Evolutionary conservation across 2,888 invertebrate species (phyloP), one percentile per base, ranked within the genome.

Genomic region (Heliothis peltigera): DNA sequence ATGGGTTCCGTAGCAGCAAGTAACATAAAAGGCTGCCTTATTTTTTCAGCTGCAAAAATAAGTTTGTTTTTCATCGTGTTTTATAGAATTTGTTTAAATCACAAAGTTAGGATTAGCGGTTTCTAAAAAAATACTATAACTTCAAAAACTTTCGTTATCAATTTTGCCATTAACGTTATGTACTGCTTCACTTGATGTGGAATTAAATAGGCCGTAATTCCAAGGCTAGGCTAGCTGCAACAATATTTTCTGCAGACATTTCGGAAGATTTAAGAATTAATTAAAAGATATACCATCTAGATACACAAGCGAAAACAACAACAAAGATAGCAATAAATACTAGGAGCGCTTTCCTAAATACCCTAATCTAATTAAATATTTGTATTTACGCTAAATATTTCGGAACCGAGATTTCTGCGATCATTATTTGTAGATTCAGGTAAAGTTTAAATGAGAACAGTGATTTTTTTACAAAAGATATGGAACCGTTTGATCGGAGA

Each of bases 301-400:
- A 39, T 55, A 32, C 25, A 28, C 47, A 17, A 15, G 39, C 1
- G 19, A 21, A 15, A 65, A 5, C 22, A 47, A 66, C 66, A 66
- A 52, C 66, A 32, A 60, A 47, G 35, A 57, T 18, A 21, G 10
- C 35, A 58, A 28, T 64, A 58, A 58, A 64, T 64, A 51, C 15
- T 15, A 39, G 17, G 59, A 65, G 28, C 18, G 6, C 10, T 42
- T 10, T 51, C 15, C 19, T 5, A 32, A 32, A 39, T 43, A 22
- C 25, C n/a, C 18, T 10, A 47, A 47, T 42, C 42, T 25, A 68
- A 55, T 17, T 49, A 47, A 58, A 28, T 59, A 43, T 15, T 32
- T n/a, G 22, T 32, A 18, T 17, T 17, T 47, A 70, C 59, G 35
- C 12, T 51, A 46, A 35, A 51, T 17, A 8, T 49, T 57, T 32